These are phyloP conservation scores for Drosophila monieri DNA, from an alignment of 2,888 invertebrate genomes.

Conservation along the genomic window DNA sequence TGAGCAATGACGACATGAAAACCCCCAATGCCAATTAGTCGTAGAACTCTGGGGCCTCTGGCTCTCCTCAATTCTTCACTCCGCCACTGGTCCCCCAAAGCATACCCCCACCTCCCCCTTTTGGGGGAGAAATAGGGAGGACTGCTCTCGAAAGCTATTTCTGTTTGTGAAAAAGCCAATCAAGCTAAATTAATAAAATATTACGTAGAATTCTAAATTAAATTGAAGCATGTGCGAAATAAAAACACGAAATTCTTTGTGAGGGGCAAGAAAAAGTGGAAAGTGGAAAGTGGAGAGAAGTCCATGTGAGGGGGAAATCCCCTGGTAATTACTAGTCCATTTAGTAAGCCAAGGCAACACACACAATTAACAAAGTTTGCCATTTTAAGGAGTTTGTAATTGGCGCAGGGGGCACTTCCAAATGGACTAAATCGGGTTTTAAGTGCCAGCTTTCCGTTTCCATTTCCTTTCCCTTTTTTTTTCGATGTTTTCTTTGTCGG, in stretches of 20 bases:
- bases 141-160: conserved; percentile 38
- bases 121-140: not conserved
- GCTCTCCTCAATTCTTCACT: not conserved
- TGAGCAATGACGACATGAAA: conserved; percentile 75
- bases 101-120: not conserved
- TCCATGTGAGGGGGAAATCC: conserved; percentile 23
- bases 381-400: conserved; percentile 34
- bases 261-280: not conserved
- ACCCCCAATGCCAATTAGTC: conserved; percentile 75
- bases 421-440: conserved; percentile 36
- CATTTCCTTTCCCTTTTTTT: not conserved
- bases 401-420: conserved; percentile 9
- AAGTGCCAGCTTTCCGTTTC: conserved; percentile 10
- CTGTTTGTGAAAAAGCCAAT: conserved; percentile 76
- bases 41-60: conserved; percentile 14
- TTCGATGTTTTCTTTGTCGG: not conserved
- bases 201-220: conserved; percentile 77
- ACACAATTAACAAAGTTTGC: conserved; percentile 43
- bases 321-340: conserved; percentile 43
- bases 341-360: conserved; percentile 24
- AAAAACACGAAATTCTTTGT: conserved; percentile 24
- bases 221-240: conserved; percentile 76
- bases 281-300: conserved; percentile 6
- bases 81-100: not conserved
- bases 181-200: conserved; percentile 79